These are phyloP conservation scores for Pasiphila rectangulata DNA, from an alignment of 2,888 invertebrate genomes.

Conservation along the genomic window DNA sequence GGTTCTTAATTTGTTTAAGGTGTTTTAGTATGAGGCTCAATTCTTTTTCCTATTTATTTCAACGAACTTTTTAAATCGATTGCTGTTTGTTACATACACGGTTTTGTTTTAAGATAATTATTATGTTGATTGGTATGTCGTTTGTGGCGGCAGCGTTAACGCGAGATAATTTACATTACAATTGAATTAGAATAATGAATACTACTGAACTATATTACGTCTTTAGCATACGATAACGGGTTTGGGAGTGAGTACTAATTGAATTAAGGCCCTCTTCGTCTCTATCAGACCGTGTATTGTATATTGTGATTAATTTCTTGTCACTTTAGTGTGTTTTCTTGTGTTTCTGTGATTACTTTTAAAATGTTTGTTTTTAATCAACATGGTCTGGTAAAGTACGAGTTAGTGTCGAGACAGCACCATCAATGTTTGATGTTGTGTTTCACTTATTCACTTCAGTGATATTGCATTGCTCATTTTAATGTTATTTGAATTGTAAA, in stretches of 20 bases:
- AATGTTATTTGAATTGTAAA: background rate
- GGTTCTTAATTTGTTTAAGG: no score
- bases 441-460: background rate
- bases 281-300: constrained; percentile 8
- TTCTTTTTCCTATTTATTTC: no score
- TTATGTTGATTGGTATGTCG: background rate
- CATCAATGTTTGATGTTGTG: constrained; percentile 15
- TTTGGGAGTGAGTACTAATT: constrained; percentile 33
- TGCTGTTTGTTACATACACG: no score
- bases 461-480: background rate
- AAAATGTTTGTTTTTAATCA: background rate
- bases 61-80: no score
- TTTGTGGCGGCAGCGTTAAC: constrained; percentile 35
- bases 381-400: constrained; percentile 11
- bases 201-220: constrained; percentile 19
- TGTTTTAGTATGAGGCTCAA: no score
- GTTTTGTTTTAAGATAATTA: no score
- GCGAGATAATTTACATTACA: constrained; percentile 8
- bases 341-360: background rate
- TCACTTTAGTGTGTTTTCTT: background rate
- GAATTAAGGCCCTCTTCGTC: constrained; percentile 29
- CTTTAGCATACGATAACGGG: constrained; percentile 36
- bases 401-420: constrained; percentile 53
- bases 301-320: background rate
- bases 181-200: constrained; percentile 3